Evolutionary conservation across 2,113 vertebrate genomes (phyloP).

Genomic region (Galeopterus variegatus): DNA sequence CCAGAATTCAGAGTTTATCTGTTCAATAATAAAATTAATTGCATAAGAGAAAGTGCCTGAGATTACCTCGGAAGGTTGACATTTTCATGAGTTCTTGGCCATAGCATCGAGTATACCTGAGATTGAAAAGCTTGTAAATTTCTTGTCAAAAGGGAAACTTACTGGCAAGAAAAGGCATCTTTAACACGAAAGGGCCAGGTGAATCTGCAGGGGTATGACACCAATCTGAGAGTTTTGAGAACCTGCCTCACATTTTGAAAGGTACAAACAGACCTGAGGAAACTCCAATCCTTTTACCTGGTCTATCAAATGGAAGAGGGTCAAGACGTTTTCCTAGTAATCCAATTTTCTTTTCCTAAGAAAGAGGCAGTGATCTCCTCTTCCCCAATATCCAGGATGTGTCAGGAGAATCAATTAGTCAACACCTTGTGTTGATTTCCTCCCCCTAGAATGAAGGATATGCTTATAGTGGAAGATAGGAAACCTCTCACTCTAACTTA

Average conservation of each 20-base stretch:
- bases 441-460: background rate
- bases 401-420: background rate
- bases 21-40: background rate
- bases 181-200: background rate
- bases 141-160: background rate
- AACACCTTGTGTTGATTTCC: too few relatives aligned
- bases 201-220: background rate
- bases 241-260: background rate
- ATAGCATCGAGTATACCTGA: background rate
- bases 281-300: background rate
- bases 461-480: background rate
- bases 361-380: background rate
- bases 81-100: background rate
- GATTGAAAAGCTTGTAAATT: background rate
- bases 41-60: background rate
- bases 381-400: background rate
- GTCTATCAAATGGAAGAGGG: background rate
- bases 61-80: background rate
- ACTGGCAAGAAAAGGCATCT: slow-evolving; percentile 34
- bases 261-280: background rate
- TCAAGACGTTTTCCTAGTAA: background rate
- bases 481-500: background rate
- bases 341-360: background rate
- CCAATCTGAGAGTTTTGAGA: background rate
- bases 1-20: background rate